phyloP scores from a whole-genome alignment of 2,888 invertebrate genomes.

The Silvanus unidentatus region DNA sequence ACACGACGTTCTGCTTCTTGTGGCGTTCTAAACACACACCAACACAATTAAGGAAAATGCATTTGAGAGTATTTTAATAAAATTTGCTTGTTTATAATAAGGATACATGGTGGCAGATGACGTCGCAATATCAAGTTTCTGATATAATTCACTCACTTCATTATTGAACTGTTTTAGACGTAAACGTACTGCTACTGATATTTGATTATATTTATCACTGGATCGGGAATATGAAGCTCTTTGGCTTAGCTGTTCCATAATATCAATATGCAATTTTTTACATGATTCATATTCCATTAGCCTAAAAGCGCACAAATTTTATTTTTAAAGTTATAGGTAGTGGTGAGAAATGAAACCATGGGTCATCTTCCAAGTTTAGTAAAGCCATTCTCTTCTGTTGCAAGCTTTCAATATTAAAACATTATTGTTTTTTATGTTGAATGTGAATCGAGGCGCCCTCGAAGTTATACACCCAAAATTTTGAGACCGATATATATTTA shows the following conservation, averaged over 20 bases:
- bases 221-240: slow-evolving; percentile 51
- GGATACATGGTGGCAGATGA: slow-evolving; percentile 47
- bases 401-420: too few species aligned
- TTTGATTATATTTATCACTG: slow-evolving; percentile 52
- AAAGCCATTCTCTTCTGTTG: too few species aligned
- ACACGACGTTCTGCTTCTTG: slow-evolving; percentile 59
- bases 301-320: slow-evolving; percentile 44
- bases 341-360: slow-evolving; percentile 39
- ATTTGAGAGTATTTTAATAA: background rate
- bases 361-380: slow-evolving; percentile 46
- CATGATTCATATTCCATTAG: slow-evolving; percentile 60
- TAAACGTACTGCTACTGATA: slow-evolving; percentile 55
- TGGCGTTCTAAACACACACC: slow-evolving; percentile 48
- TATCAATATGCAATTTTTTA: slow-evolving; percentile 57
- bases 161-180: slow-evolving; percentile 57
- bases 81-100: too few species aligned
- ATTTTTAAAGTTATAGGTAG: background rate
- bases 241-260: slow-evolving; percentile 55
- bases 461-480: too few species aligned
- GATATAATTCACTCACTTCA: slow-evolving; percentile 54
- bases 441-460: too few species aligned
- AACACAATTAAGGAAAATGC: too few species aligned
- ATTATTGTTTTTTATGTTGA: too few species aligned
- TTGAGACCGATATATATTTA: too few species aligned
- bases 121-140: slow-evolving; percentile 51